Conservation (phyloP, 2,113 vertebrate species). For the Syrmaticus mikado region DNA sequence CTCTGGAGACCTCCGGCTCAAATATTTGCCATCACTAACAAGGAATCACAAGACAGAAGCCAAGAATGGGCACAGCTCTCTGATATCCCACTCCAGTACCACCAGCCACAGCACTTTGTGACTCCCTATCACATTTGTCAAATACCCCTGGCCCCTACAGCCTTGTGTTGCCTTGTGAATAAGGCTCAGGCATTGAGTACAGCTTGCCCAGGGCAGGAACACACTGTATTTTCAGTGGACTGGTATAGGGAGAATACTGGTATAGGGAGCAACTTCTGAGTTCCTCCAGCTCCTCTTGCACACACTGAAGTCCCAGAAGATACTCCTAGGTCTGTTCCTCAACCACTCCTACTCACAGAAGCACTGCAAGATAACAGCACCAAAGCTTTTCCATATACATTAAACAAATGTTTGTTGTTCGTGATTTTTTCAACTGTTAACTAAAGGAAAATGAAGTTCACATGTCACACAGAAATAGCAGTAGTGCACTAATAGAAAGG, state of each 20-base stretch:
- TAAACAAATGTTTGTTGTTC: not conserved
- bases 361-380: not conserved
- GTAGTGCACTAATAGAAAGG: not conserved
- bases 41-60: not conserved
- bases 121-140: fast-evolving
- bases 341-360: not conserved
- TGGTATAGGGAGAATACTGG: not conserved
- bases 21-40: fast-evolving
- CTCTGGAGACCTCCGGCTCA: not conserved
- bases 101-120: fast-evolving
- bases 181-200: not conserved
- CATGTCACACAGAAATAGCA: fast-evolving
- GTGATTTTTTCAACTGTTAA: not conserved
- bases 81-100: not conserved
- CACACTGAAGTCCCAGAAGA: not conserved
- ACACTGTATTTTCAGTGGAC: not conserved
- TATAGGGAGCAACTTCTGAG: not conserved
- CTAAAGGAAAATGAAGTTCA: not conserved
- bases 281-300: not conserved
- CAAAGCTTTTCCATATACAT: fast-evolving
- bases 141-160: not conserved
- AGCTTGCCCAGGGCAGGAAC: not conserved
- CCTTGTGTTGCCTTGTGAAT: fast-evolving
- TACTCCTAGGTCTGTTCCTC: not conserved
- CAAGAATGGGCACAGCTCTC: not conserved